phyloP scores from a whole-genome alignment of 2,113 vertebrate genomes.

The Phocoena phocoena region DNA sequence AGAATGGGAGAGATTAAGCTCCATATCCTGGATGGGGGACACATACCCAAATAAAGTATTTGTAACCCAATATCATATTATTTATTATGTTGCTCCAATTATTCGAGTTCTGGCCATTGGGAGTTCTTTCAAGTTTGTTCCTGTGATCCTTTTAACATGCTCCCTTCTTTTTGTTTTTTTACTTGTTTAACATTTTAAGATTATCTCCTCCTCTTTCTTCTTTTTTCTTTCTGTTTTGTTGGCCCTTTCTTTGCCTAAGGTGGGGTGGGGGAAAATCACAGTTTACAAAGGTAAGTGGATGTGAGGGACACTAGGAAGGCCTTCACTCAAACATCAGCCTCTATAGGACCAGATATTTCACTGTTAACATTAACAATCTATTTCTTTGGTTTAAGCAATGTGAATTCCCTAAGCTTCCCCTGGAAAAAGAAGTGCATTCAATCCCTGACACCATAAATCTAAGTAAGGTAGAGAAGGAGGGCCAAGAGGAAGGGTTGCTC shows the following conservation, averaged over 20 bases:
- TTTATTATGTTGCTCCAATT: neutral
- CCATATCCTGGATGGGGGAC: neutral
- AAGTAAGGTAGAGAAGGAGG: neutral
- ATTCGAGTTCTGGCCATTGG: neutral
- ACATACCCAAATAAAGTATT: neutral
- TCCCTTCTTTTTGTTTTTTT: neutral
- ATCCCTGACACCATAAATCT: neutral
- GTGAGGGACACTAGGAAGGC: neutral
- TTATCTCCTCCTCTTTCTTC: neutral
- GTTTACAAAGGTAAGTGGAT: neutral
- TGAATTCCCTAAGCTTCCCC: neutral
- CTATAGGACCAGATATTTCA: neutral
- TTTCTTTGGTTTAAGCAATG: constrained; percentile 5
- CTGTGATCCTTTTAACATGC: neutral
- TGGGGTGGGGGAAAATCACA: neutral
- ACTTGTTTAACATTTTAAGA: constrained; percentile 14
- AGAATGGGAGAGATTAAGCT: neutral
- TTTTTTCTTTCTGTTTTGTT: neutral
- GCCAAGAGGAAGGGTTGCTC: neutral
- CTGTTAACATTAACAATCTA: neutral
- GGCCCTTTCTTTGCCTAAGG: neutral
- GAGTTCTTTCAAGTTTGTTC: neutral
- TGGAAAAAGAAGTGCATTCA: neutral
- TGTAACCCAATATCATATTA: neutral
- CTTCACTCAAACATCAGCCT: neutral